Evolutionary conservation across 2,797 vertebrate genomes (phyloP), one percentile per base, ranked within the genome.

Genomic region (Zalophus californianus): DNA sequence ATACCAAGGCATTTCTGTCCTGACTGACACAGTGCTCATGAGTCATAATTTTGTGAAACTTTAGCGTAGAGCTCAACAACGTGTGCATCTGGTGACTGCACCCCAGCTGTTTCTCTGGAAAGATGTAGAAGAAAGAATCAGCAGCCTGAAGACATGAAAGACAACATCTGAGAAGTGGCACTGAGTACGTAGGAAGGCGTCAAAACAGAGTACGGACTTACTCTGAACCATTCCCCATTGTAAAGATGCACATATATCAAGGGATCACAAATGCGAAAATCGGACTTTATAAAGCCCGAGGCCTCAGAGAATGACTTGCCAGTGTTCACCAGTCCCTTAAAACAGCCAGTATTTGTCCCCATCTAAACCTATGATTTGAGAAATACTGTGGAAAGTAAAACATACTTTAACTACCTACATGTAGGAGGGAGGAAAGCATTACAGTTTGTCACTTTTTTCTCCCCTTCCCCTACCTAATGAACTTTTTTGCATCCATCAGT

Each of bases 81-180:
- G 2, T 23, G 70, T 54, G 8, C 35, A 66, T 77, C 86, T 96
- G 90, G 29, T 79, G 87, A 75, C 56, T n/a, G 18, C n/a, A 41
- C 18, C 54, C 60, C 79, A 96, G 96, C 87, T 97, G 94, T 93
- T 95, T 80, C 80, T 38, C 80, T 20, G 20, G 20, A 84, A 91
- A 86, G 83, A 44, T 94, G 50, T 21, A 86, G 86, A 87, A 75
- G 62, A 50, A 35, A 89, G 78, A 92, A 54, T 54, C 35, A 77
- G 35, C 86, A 62, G 82, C 86, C 27, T 27, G 56, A 48, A 87
- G 79, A 29, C 73, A 48, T 64, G 60, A 82, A 88, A 86, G 56
- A 62, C 11, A 11, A 50, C 68, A 18, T 72, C 80, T 84, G 87
- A 75, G 84, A 95, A 84, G 68, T 27, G 44, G 3, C 54, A 29